Percentiles rank a stretch among this genome's conserved stretches.
Conservation (phyloP, 2,888 invertebrate species). For the Erpobdella octoculata region DNA sequence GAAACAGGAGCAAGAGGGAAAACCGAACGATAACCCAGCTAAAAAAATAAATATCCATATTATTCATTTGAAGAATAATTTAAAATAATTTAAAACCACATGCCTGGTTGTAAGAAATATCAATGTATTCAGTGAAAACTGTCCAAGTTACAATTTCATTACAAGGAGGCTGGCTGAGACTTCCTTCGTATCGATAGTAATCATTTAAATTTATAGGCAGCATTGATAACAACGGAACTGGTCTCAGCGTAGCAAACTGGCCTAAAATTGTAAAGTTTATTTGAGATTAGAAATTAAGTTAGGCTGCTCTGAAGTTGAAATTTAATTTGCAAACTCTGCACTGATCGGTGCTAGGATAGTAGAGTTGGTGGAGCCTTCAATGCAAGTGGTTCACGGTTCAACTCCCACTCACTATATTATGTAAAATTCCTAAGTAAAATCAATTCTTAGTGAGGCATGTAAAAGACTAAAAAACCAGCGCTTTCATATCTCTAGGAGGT, state of each 20-base stretch:
- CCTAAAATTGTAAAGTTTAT: slow-evolving; percentile 24
- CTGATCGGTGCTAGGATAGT: no score
- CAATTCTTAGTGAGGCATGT: no score
- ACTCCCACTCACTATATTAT: no score
- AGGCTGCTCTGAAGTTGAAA: not conserved
- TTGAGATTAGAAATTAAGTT: not conserved
- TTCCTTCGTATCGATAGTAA: slow-evolving; percentile 44
- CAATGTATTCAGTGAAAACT: slow-evolving; percentile 39
- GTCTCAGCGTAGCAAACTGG: slow-evolving; percentile 25
- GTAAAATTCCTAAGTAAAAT: no score
- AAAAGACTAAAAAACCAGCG: no score
- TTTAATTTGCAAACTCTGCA: no score
- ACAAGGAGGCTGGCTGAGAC: slow-evolving; percentile 47
- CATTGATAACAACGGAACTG: slow-evolving; percentile 36
- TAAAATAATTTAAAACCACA: not conserved
- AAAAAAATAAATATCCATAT: not conserved
- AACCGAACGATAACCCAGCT: no score
- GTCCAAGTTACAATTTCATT: slow-evolving; percentile 46
- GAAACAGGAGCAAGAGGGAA: no score
- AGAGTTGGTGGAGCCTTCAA: no score
- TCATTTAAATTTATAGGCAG: slow-evolving; percentile 39
- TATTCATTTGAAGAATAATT: not conserved
- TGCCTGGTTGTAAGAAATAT: slow-evolving; percentile 35
- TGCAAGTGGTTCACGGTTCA: no score
- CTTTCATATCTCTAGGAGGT: no score